Evolutionary conservation across 1,140 invertebrate genomes (phyloP).

Genomic region (Drosophila teissieri): DNA sequence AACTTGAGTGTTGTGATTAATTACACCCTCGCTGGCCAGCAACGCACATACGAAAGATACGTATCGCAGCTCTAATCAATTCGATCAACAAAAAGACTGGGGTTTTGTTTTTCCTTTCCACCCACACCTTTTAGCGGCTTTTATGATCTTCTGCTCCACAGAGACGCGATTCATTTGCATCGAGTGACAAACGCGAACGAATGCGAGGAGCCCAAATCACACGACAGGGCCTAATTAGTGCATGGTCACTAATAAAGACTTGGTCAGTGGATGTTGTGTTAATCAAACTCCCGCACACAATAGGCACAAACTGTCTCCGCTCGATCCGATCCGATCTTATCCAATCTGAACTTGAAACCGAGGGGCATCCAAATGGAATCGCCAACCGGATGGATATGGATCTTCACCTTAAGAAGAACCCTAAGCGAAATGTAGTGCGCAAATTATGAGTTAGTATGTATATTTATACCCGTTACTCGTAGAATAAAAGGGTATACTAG

Average conservation of each 20-base stretch:
- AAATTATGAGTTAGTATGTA: background rate
- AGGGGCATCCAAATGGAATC: slow-evolving; percentile 20
- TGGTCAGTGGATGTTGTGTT: slow-evolving; percentile 63
- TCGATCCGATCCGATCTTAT: slow-evolving; percentile 34
- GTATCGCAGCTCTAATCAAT: slow-evolving; percentile 66
- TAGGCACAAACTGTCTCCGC: slow-evolving; percentile 51
- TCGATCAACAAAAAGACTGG: slow-evolving; percentile 61
- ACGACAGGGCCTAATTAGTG: slow-evolving; percentile 79
- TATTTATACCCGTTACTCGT: no score
- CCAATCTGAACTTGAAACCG: slow-evolving; percentile 63
- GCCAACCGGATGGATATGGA: slow-evolving; percentile 53
- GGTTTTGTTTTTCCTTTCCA: slow-evolving; percentile 57
- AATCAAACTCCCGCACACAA: slow-evolving; percentile 79
- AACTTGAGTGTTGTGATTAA: slow-evolving; percentile 58
- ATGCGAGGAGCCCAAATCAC: slow-evolving; percentile 14
- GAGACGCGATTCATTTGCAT: slow-evolving; percentile 66
- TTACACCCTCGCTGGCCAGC: slow-evolving; percentile 56
- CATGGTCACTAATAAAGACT: slow-evolving; percentile 79
- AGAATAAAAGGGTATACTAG: no score
- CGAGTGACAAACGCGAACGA: slow-evolving; percentile 54
- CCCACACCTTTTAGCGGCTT: slow-evolving; percentile 82
- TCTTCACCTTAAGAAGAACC: background rate
- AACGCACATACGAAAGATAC: slow-evolving; percentile 6
- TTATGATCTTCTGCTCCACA: slow-evolving; percentile 79
- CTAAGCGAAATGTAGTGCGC: background rate